Base-by-base conservation (phyloP, 2,113 vertebrate genomes). In the Chloebia gouldiae region DNA sequence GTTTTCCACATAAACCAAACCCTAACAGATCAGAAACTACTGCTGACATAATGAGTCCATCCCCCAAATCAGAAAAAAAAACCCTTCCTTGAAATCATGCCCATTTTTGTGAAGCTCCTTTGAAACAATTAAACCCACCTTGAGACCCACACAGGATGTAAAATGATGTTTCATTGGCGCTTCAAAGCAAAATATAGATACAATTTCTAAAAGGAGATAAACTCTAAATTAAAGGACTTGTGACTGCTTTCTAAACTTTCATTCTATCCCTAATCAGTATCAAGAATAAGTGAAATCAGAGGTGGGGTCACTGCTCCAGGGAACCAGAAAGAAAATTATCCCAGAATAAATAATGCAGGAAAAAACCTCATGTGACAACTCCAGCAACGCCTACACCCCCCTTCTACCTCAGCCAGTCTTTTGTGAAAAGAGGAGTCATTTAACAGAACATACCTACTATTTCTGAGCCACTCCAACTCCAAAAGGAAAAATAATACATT, bases 401-500 rank as follows among this genome's bases (percentile, higher is more conserved):
- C 42, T 73, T 28, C 57, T 2, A 6, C 3, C 35, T 47, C 49
- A 17, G 69, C 0, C 75, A 59, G 42, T 0, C 24, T 16, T 40
- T 13, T 31, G 40, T n/a, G 53, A 47, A 31, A 68, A 44, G 0
- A 68, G 6, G 8, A 24, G 25, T 68, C 51, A n/a, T 54, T 61
- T 25, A 31, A 44, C 28, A 40, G 60, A 49, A 50, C 57, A 37
- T 4, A 54, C 9, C 63, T 65, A 1, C 45, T 18, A 50, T 63
- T 77, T 49, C 91, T 68, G 51, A 88, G 61, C 23, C 56, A 81
- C 47, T 84, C 77, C 83, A n/a, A 78, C 64, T 78, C 69, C 47
- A 80, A 90, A 82, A 81, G 47, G 64, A 68, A 78, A 91, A 95
- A 65, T 61, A 91, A 57, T 15, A 14, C 10, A 86, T 83, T 84